phyloP scores from a whole-genome alignment of 37 sponge, comb jelly and placozoan species.

The Trichoplax adhaerens region DNA sequence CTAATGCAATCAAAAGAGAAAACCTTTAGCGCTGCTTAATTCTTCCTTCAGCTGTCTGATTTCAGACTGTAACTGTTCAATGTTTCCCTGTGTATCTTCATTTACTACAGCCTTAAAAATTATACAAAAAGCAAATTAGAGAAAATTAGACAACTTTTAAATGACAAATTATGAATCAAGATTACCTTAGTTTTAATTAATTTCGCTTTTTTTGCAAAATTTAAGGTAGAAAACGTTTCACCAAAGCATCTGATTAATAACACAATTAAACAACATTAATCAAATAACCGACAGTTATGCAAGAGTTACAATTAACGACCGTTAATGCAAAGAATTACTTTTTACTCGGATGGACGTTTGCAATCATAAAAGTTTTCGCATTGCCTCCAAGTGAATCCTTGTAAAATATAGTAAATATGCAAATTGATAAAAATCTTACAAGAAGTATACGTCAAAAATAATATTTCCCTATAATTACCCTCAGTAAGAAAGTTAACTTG shows the following conservation, averaged over 20 bases:
- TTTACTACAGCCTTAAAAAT: conserved; percentile 40
- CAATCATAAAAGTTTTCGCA: conserved; percentile 65
- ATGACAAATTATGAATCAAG: too few relatives aligned
- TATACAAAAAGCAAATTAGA: neutral
- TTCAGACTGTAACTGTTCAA: conserved; percentile 62
- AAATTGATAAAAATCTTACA: neutral
- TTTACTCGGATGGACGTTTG: conserved; percentile 63
- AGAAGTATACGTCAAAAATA: conserved; percentile 7
- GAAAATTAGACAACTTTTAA: neutral
- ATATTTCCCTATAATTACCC: conserved; percentile 18
- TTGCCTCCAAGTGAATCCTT: conserved; percentile 80
- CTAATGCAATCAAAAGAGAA: neutral
- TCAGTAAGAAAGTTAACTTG: conserved; percentile 68
- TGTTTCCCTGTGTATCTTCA: conserved; percentile 61
- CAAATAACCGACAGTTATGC: conserved; percentile 1
- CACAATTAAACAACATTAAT: conserved; percentile 1
- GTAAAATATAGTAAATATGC: neutral
- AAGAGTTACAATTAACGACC: conserved; percentile 1
- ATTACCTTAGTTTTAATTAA: conserved; percentile 62
- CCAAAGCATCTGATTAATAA: conserved; percentile 45
- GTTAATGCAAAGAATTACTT: conserved; percentile 11
- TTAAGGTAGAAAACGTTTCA: conserved; percentile 62
- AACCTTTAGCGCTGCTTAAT: conserved; percentile 26
- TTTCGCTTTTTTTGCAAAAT: conserved; percentile 65
- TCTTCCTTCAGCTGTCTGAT: conserved; percentile 32